phyloP scores from a whole-genome alignment of 1,140 invertebrate species.

The Sycobia sp. region DNA sequence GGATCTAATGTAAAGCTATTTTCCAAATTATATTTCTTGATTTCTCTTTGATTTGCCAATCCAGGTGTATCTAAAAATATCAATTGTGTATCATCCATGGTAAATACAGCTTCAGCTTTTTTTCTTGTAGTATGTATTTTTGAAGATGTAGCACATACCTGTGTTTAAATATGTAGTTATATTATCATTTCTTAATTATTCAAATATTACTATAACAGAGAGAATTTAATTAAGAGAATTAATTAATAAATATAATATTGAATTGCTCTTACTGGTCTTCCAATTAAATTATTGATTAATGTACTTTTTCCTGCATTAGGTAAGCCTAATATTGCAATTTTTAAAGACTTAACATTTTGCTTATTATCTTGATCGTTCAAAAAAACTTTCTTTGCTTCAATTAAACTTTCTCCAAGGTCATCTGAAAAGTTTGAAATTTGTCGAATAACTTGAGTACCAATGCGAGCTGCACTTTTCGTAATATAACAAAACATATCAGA shows the following conservation, averaged over 20 bases:
- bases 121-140: conserved; percentile 90
- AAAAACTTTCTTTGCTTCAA: conserved; percentile 22
- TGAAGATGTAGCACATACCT: conserved; percentile 85
- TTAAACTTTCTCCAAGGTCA: conserved; percentile 17
- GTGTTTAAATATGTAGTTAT: conserved; percentile 18
- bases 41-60: conserved; percentile 70
- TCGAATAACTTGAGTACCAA: conserved; percentile 3
- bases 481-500: conserved; percentile 19
- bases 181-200: no score
- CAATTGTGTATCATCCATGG: conserved; percentile 78
- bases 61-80: conserved; percentile 89
- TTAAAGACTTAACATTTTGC: conserved; percentile 62
- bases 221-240: no score
- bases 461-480: conserved; percentile 2
- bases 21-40: conserved; percentile 72
- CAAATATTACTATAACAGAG: conserved; percentile 5
- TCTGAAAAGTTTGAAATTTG: conserved; percentile 25
- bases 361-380: conserved; percentile 20
- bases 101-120: conserved; percentile 74
- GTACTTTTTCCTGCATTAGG: conserved; percentile 96
- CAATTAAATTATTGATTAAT: conserved; percentile 83
- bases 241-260: conserved; percentile 34
- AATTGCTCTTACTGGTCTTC: conserved; percentile 80
- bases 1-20: conserved; percentile 70
- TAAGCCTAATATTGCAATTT: conserved; percentile 85